Evolutionary conservation across 2,888 invertebrate species (phyloP).

Genomic region (Agapostemon virescens): DNA sequence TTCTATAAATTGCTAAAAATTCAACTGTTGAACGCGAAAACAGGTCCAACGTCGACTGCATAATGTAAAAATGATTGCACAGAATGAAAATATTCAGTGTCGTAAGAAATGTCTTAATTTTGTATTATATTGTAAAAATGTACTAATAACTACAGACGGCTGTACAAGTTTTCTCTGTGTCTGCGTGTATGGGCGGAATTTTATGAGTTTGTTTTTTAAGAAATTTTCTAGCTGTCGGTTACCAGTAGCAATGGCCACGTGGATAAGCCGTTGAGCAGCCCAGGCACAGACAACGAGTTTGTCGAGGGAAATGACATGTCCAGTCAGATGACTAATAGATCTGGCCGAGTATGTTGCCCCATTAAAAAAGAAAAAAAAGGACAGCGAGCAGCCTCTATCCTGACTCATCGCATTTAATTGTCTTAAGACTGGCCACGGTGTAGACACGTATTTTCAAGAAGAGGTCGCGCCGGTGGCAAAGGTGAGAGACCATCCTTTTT

Average conservation of each 20-base stretch:
- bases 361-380: slow-evolving; percentile 39
- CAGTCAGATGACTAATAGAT: slow-evolving; percentile 29
- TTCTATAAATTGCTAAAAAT: no score
- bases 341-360: slow-evolving; percentile 12
- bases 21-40: no score
- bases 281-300: slow-evolving; percentile 1
- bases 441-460: slow-evolving; percentile 9
- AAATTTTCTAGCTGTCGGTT: background rate
- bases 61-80: no score
- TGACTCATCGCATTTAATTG: slow-evolving; percentile 49
- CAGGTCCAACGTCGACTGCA: no score
- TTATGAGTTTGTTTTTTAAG: no score
- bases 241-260: background rate
- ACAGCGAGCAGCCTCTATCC: background rate
- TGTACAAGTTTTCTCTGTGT: no score
- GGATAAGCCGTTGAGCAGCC: background rate
- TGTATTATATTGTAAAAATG: no score
- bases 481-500: slow-evolving; percentile 11
- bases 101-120: no score
- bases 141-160: no score
- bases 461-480: background rate
- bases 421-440: slow-evolving; percentile 19
- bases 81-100: no score
- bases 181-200: no score
- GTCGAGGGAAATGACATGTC: slow-evolving; percentile 6